phyloP scores from a whole-genome alignment of 23 tunicate species.

The Styela clava region DNA sequence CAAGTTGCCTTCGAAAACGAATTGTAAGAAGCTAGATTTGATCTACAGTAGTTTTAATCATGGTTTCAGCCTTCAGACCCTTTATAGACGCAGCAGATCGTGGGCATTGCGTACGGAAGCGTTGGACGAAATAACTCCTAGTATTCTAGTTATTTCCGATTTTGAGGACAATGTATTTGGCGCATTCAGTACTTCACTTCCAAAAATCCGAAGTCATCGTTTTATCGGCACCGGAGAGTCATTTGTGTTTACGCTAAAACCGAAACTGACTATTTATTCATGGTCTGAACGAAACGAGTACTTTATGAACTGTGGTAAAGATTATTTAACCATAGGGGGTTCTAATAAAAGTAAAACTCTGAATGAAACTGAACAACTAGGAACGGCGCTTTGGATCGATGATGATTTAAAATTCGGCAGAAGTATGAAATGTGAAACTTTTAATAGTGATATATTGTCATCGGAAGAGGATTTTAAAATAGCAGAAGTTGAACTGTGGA shows the following conservation, averaged over 20 bases:
- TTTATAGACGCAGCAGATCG: background rate
- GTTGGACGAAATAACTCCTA: background rate
- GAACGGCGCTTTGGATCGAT: slow-evolving; percentile 15
- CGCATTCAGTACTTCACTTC: background rate
- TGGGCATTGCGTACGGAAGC: background rate
- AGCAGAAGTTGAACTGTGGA: slow-evolving; percentile 17
- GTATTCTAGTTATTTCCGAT: slow-evolving; percentile 9
- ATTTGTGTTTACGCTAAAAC: background rate
- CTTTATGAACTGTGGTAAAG: slow-evolving; percentile 14
- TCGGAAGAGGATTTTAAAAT: slow-evolving; percentile 7
- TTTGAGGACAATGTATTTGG: background rate
- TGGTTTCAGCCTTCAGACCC: slow-evolving; percentile 15
- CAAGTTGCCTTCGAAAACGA: background rate
- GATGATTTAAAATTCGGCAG: background rate
- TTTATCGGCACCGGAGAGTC: slow-evolving; percentile 24
- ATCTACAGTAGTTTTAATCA: slow-evolving; percentile 2
- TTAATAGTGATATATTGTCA: slow-evolving; percentile 10
- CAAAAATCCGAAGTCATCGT: background rate
- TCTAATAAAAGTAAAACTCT: background rate
- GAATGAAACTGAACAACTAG: background rate
- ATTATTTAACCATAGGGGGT: slow-evolving; percentile 13
- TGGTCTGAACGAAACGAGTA: slow-evolving; percentile 10
- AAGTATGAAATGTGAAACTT: slow-evolving; percentile 25
- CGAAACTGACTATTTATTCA: background rate
- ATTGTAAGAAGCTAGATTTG: background rate